Evolutionary conservation across 35 echinoderm and acorn worm species (phyloP).

Genomic region (Lytechinus pictus): DNA sequence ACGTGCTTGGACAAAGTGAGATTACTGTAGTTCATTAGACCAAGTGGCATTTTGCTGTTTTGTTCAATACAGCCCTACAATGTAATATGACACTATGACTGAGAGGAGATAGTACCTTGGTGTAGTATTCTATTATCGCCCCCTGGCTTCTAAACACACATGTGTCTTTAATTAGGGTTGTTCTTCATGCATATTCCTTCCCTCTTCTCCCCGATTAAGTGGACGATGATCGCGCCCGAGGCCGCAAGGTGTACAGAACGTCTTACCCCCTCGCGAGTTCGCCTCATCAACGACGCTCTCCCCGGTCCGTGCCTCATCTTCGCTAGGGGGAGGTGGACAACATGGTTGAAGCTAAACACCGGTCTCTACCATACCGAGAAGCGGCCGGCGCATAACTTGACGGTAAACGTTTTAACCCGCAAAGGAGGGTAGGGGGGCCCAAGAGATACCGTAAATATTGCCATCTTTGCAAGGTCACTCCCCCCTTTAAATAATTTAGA

Average conservation of each 20-base stretch:
- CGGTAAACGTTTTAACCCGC: not conserved
- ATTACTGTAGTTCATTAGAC: too few species aligned
- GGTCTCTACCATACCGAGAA: not conserved
- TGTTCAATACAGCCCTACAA: not conserved
- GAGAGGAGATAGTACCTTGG: not conserved
- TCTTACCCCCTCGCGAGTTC: not conserved
- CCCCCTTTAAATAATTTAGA: not conserved
- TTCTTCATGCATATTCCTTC: not conserved
- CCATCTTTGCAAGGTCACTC: not conserved
- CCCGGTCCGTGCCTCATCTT: not conserved
- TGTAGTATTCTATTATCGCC: not conserved
- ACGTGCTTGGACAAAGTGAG: too few species aligned
- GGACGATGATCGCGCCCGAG: not conserved
- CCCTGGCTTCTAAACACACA: not conserved
- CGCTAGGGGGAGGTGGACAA: not conserved
- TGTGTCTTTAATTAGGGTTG: not conserved
- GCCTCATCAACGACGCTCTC: not conserved
- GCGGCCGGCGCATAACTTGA: not conserved
- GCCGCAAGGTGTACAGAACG: not conserved
- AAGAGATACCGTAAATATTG: not conserved
- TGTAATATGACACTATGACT: not conserved
- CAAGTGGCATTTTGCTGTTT: too few species aligned
- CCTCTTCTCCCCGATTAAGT: not conserved
- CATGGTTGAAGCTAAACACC: not conserved
- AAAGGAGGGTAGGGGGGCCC: not conserved